These are phyloP conservation scores for Streptopelia turtur DNA, from an alignment of 2,797 vertebrate species.

Conservation along the genomic window DNA sequence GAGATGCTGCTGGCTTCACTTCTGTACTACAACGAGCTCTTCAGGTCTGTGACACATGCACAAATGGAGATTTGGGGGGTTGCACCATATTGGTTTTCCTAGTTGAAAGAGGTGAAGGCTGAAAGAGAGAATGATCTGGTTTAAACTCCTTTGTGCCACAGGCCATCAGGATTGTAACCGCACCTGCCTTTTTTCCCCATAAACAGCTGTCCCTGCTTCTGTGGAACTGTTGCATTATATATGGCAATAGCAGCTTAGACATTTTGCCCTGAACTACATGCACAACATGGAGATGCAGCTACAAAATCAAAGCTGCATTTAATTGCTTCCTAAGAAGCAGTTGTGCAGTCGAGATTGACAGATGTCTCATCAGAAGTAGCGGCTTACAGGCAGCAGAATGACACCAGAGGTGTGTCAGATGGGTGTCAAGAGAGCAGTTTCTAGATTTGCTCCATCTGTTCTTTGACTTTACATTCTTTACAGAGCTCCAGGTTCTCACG, in stretches of 20 bases:
- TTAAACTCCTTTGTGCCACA: background rate
- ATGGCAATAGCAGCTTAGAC: background rate
- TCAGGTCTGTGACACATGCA: background rate
- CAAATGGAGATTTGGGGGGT: background rate
- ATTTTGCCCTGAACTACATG: background rate
- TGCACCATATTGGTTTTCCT: background rate
- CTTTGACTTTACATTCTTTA: background rate
- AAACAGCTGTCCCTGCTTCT: background rate
- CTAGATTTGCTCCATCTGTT: background rate
- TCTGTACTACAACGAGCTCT: background rate
- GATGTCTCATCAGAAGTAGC: background rate
- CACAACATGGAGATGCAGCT: background rate
- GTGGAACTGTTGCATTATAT: background rate
- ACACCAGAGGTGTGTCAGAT: background rate
- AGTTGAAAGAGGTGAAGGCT: background rate
- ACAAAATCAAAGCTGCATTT: background rate
- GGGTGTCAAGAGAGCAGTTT: background rate
- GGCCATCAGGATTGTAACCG: background rate
- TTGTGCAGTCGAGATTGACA: background rate
- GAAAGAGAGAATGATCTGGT: background rate
- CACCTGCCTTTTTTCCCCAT: background rate
- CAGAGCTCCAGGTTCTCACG: background rate
- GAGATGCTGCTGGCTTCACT: background rate
- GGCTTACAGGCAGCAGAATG: conserved; percentile 16
- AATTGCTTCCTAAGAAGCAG: conserved; percentile 2